Evolutionary conservation across 2,797 vertebrate species (phyloP).

Genomic region (Gallinago solitaria): DNA sequence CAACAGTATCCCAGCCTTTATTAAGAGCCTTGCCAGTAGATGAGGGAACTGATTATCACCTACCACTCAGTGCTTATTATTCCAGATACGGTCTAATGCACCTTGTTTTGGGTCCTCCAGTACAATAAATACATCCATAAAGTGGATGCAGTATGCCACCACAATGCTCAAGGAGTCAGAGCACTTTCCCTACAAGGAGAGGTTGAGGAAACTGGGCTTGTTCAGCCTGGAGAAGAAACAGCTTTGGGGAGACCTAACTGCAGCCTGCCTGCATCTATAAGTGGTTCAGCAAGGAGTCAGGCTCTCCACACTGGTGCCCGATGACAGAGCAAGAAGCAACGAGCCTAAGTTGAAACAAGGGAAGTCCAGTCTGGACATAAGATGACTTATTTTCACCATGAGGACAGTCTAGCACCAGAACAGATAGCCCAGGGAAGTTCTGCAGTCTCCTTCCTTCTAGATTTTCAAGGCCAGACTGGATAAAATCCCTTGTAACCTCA

Average conservation of each 20-base stretch:
- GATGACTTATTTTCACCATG: not conserved
- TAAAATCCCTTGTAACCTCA: not conserved
- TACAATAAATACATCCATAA: not conserved
- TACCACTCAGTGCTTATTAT: not conserved
- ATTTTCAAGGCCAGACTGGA: not conserved
- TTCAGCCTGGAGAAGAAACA: not conserved
- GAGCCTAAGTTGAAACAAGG: rapidly evolving
- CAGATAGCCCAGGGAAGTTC: not conserved
- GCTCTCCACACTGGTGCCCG: not conserved
- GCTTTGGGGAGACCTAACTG: not conserved
- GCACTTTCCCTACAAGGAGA: not conserved
- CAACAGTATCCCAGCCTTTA: constrained; percentile 14
- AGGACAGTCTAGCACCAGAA: not conserved
- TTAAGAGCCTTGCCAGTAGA: not conserved
- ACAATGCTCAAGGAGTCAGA: not conserved
- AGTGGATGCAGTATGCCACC: not conserved
- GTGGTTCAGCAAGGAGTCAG: not conserved
- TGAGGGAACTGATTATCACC: not conserved
- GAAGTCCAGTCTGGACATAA: not conserved
- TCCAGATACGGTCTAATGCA: not conserved
- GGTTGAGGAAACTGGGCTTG: not conserved
- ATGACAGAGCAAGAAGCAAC: not conserved
- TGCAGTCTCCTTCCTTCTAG: not conserved
- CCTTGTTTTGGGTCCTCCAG: rapidly evolving
- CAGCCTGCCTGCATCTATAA: not conserved